Base-by-base conservation (phyloP, 1,140 invertebrate species). In the Sminthurinus signatus region DNA sequence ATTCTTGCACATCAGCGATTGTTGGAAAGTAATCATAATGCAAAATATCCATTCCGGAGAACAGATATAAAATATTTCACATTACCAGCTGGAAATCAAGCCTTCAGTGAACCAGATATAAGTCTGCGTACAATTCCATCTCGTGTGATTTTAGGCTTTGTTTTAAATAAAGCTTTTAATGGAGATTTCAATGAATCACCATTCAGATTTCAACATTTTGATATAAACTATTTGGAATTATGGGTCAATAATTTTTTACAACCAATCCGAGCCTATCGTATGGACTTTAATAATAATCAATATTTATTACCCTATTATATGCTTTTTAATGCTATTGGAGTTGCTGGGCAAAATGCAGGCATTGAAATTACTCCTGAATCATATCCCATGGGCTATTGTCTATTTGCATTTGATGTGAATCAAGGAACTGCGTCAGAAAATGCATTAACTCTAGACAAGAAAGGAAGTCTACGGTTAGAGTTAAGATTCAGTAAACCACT, bases 141-240 rank as follows among this genome's bases (percentile, higher is more conserved):
- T 69, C 58, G 73, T 62, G 73, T 77, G 48, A 74, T 77, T 62
- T 39, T 77, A 21, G 74, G 74, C 25, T 76, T 80, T 69, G 73
- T 77, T n/a, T 52, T 73, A 48, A 76, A 76, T 68, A 58, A 63
- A 61, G 73, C 75, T 5, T 78, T 76, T 59, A 78, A 77, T 62
- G 76, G 77, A 21, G 68, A 68, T 65, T 62, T 61, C 28, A 65
- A 19, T 19, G 50, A 65, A 25, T 78, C 78, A 63, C 76, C 77
- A 0, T 78, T 75, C 62, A 73, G 75, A 68, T 78, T 78, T 70
- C 54, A 74, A 65, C 66, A 76, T 69, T 74, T 68, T 70, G 44
- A 64, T 27, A 62, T 77, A 12, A 73, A 68, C 32, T 74, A 55
- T 60, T 28, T 72, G 36, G 15, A 12, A 17, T 14, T 72, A 5